Base-by-base conservation (phyloP, 1,140 invertebrate species). In the Drosophila paulistorum region DNA sequence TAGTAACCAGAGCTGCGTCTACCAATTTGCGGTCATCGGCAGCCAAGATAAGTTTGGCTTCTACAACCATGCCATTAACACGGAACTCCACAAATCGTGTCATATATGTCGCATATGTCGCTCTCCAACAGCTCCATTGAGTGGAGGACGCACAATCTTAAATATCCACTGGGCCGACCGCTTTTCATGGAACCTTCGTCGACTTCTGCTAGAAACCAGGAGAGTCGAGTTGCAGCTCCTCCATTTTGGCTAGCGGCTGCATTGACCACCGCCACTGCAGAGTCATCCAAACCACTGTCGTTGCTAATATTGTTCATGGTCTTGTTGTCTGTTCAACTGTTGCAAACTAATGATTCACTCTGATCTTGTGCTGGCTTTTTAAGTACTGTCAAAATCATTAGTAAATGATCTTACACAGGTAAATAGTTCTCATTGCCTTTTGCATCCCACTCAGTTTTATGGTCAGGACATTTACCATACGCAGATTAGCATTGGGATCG, bases 131-230 rank as follows among this genome's bases (percentile, higher is more conserved):
- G 59, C 11, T 91, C 89, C 75, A 91, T 89, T 10, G 83, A 89
- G 60, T 91, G 89, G 14, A 91, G 76, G 0, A 91, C 74, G 33
- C 71, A 85, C 20, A 79, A 60, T 0, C 65, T 69, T 1, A 45
- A 66, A 2, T 64, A 67, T 13, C 79, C 89, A 57, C 66, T 87
- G 1, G 69, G 54, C 4, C 51, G 55, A 5, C 80, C 83, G 3
- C 61, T 54, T 6, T 65, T 69, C 41, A 81, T 33, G 2, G 55
- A 51, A 0, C 87, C 87, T 2, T 87, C 87, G 17, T 90, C 89
- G 54, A 91, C 79, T 13, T 91, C 89, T 23, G 89, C 81, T n/a
- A 91, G 68, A 30, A 91, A 91, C 89, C 89, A 91, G 11, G 89
- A 91, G 10, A 91, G 61, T 13, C 89, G 83, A 23, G 84, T 89